A percentile compares a stretch with the other conserved stretches of the same genome.
These are phyloP conservation scores for Eurytoma californica DNA, from an alignment of 2,888 invertebrate species.

Conservation along the genomic window DNA sequence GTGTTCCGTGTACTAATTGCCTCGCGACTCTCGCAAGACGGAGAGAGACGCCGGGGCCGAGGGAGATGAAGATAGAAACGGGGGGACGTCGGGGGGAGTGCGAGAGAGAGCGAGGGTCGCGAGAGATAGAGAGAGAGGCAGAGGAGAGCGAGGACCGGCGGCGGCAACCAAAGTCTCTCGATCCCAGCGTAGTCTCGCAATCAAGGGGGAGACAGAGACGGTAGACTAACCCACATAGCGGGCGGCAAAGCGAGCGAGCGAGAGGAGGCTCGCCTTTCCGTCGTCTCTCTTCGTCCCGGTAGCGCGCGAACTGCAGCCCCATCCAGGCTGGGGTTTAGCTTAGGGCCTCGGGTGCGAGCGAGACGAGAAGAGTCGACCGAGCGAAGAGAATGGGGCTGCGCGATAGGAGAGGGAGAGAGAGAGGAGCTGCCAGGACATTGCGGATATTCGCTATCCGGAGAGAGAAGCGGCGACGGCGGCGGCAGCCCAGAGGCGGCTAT, in stretches of 20 bases:
- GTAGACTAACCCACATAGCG: constrained; percentile 12
- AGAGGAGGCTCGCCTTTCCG: constrained; percentile 37
- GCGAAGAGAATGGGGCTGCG: constrained; percentile 22
- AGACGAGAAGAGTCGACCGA: constrained; percentile 23
- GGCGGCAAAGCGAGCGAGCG: constrained; percentile 52
- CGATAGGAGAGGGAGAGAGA: constrained; percentile 40
- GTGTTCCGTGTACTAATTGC: constrained; percentile 47
- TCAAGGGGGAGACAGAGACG: constrained; percentile 21
- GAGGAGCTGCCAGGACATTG: constrained; percentile 69
- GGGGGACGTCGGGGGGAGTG: not conserved
- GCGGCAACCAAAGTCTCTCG: constrained; percentile 28
- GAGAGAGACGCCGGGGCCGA: not conserved
- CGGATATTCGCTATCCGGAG: constrained; percentile 72
- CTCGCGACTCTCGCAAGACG: constrained; percentile 18
- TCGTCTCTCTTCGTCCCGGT: constrained; percentile 34
- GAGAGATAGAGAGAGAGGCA: too few species aligned
- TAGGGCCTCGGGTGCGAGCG: constrained; percentile 58
- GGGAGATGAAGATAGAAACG: too few species aligned
- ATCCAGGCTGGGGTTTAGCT: constrained; percentile 66
- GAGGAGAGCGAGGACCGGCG: not conserved
- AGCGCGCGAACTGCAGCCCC: constrained; percentile 11
- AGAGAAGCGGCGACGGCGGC: constrained; percentile 64
- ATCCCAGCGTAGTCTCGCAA: constrained; percentile 19
- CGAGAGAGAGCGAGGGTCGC: not conserved
- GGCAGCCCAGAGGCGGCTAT: constrained; percentile 59